These are phyloP conservation scores for Bellardia bayeri DNA, from an alignment of 2,888 invertebrate species.

Conservation along the genomic window DNA sequence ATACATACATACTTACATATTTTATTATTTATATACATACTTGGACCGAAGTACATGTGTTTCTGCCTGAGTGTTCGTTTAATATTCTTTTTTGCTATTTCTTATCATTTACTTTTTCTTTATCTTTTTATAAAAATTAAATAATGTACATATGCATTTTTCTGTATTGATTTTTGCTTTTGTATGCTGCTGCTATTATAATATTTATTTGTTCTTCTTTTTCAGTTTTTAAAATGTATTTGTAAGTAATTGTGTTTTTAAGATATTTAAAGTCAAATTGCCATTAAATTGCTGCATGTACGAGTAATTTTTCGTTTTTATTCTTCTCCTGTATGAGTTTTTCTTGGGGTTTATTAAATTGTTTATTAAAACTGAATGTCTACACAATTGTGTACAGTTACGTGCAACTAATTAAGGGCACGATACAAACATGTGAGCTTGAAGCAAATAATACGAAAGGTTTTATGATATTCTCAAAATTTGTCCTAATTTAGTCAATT, in stretches of 20 bases:
- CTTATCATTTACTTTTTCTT: constrained; percentile 34
- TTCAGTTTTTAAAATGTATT: neutral
- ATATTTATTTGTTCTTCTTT: neutral
- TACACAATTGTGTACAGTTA: neutral
- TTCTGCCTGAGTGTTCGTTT: neutral
- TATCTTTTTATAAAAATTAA: constrained; percentile 42
- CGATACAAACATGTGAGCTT: too few relatives aligned
- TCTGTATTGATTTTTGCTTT: constrained; percentile 55
- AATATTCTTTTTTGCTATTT: constrained; percentile 4
- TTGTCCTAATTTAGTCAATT: too few relatives aligned
- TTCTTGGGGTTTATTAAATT: constrained; percentile 7
- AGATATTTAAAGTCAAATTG: constrained; percentile 28
- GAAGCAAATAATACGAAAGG: too few relatives aligned
- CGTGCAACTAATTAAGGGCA: too few relatives aligned
- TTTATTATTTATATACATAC: constrained; percentile 27
- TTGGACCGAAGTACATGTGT: neutral
- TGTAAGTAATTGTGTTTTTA: neutral
- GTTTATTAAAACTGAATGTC: neutral
- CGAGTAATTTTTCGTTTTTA: neutral
- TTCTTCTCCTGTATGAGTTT: neutral
- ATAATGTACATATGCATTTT: constrained; percentile 48
- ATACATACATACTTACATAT: neutral
- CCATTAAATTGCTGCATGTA: constrained; percentile 27
- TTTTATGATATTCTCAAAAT: too few relatives aligned
- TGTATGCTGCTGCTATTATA: constrained; percentile 17